Conservation (phyloP, 2,888 invertebrate genomes). For the Tinea trinotella region DNA sequence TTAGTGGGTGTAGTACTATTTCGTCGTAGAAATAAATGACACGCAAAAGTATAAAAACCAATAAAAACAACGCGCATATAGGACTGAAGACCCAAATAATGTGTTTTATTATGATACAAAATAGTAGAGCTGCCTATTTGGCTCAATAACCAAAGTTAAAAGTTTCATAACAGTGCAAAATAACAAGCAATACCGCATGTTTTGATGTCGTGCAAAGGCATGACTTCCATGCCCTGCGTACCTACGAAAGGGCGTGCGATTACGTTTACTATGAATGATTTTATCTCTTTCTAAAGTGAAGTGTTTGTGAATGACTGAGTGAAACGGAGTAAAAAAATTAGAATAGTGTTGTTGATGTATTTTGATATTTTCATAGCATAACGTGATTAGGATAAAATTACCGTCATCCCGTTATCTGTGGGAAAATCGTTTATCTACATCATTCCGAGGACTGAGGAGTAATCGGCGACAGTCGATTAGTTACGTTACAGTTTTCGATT, state of each 20-base stretch:
- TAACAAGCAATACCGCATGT: slow-evolving; percentile 47
- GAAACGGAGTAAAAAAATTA: slow-evolving; percentile 62
- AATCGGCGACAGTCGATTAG: neutral
- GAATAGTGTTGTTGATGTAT: slow-evolving; percentile 60
- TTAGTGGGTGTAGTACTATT: slow-evolving; percentile 38
- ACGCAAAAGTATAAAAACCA: slow-evolving; percentile 66
- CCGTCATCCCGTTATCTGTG: slow-evolving; percentile 26
- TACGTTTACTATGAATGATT: slow-evolving; percentile 73
- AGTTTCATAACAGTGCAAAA: slow-evolving; percentile 36
- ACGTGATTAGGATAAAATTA: slow-evolving; percentile 47
- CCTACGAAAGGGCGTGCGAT: slow-evolving; percentile 66
- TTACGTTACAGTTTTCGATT: neutral
- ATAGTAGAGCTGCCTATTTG: neutral
- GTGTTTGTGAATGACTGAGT: slow-evolving; percentile 71
- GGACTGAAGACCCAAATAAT: slow-evolving; percentile 34
- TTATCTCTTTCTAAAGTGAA: slow-evolving; percentile 71
- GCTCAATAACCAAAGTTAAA: slow-evolving; percentile 27
- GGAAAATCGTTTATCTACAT: slow-evolving; percentile 2
- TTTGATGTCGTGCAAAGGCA: slow-evolving; percentile 61
- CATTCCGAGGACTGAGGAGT: slow-evolving; percentile 2
- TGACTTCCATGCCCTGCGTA: slow-evolving; percentile 72
- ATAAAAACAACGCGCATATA: slow-evolving; percentile 63
- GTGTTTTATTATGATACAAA: slow-evolving; percentile 15
- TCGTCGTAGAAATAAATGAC: slow-evolving; percentile 67
- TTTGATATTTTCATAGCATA: slow-evolving; percentile 50